A percentile compares a stretch with the other conserved stretches of the same genome.
phyloP scores from a whole-genome alignment of 2,888 invertebrate species.

The Drosophila planitibia region DNA sequence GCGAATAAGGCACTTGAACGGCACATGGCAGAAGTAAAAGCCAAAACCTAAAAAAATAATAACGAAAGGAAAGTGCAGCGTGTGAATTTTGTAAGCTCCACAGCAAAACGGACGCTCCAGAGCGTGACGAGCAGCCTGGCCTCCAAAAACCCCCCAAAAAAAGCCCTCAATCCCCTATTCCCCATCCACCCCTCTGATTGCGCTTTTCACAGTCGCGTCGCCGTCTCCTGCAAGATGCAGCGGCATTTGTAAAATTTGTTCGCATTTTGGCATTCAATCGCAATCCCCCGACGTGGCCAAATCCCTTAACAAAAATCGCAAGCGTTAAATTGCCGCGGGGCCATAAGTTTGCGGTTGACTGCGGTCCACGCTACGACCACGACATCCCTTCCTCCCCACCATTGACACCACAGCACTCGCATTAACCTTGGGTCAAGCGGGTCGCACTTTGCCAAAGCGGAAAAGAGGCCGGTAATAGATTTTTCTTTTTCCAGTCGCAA shows the following conservation, averaged over 20 bases:
- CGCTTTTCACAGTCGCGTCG: constrained; percentile 38
- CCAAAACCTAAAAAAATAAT: neutral
- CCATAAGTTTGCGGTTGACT: constrained; percentile 63
- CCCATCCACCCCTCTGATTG: constrained; percentile 25
- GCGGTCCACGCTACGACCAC: constrained; percentile 23
- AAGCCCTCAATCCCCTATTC: neutral
- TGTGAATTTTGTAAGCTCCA: constrained; percentile 73
- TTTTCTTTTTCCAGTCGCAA: constrained; percentile 35
- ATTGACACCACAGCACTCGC: constrained; percentile 12
- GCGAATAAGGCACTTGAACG: constrained; percentile 22
- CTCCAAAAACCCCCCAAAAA: neutral
- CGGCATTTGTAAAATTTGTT: constrained; percentile 68
- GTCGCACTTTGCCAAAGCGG: constrained; percentile 17
- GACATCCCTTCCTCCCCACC: neutral
- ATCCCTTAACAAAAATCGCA: constrained; percentile 73
- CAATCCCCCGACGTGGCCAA: constrained; percentile 51
- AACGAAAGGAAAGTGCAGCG: constrained; percentile 52
- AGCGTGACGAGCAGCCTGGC: constrained; percentile 38
- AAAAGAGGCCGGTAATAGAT: constrained; percentile 25
- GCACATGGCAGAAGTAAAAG: constrained; percentile 9
- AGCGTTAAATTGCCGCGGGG: constrained; percentile 75
- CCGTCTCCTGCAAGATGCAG: constrained; percentile 48
- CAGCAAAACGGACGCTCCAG: constrained; percentile 29
- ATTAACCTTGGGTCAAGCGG: constrained; percentile 68
- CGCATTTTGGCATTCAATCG: constrained; percentile 77